Evolutionary conservation across 2,888 invertebrate species (phyloP).

Genomic region (Cryptophagus acutangulus): DNA sequence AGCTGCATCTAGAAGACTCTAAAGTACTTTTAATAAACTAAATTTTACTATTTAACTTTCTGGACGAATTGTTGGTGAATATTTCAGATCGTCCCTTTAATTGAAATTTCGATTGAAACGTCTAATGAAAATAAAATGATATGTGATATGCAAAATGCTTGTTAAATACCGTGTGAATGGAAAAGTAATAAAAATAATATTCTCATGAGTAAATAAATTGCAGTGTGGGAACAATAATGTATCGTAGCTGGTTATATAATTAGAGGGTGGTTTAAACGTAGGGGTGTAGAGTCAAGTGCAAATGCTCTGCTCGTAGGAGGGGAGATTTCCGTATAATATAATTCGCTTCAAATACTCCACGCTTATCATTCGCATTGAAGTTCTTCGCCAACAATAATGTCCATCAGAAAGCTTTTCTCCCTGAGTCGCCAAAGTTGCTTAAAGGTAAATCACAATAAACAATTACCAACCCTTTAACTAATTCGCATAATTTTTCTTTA

Average conservation of each 20-base stretch:
- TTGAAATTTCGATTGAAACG: no score
- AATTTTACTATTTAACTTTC: no score
- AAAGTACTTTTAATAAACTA: no score
- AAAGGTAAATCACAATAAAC: slow-evolving; percentile 29
- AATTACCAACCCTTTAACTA: no score
- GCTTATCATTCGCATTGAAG: slow-evolving; percentile 17
- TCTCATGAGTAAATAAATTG: slow-evolving; percentile 22
- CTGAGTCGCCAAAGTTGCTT: slow-evolving; percentile 36
- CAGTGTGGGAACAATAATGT: slow-evolving; percentile 34
- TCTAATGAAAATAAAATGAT: no score
- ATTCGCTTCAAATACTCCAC: not conserved
- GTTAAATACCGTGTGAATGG: slow-evolving; percentile 24
- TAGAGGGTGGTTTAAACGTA: slow-evolving; percentile 32
- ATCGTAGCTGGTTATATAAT: slow-evolving; percentile 36
- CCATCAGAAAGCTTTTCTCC: slow-evolving; percentile 33
- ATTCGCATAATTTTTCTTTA: no score
- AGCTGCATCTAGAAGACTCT: no score
- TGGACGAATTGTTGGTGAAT: no score
- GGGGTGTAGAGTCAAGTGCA: slow-evolving; percentile 19
- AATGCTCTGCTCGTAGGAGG: slow-evolving; percentile 20
- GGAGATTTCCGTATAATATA: slow-evolving; percentile 13
- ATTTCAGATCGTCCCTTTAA: no score
- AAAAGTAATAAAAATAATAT: slow-evolving; percentile 6
- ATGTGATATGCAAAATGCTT: not conserved
- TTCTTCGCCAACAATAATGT: slow-evolving; percentile 27